Evolutionary conservation across 2,888 invertebrate species (phyloP).

Genomic region (Bellardia pandia): DNA sequence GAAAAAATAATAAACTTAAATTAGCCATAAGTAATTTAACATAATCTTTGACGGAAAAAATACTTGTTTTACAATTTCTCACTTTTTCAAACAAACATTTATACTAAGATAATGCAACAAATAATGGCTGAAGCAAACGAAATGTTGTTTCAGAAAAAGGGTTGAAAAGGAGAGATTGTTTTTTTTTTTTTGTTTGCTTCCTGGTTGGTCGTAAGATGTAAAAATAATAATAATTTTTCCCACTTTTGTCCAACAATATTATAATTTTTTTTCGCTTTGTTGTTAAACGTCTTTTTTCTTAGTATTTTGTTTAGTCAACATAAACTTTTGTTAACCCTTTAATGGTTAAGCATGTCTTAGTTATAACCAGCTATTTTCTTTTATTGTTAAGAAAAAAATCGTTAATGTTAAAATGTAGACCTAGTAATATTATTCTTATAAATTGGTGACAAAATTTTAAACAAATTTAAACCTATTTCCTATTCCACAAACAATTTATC

Average conservation of each 20-base stretch:
- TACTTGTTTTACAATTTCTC: slow-evolving; percentile 1
- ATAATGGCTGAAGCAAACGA: neutral
- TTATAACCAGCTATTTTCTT: too few relatives aligned
- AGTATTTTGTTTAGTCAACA: neutral
- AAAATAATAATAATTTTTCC: slow-evolving; percentile 41
- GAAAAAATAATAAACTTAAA: slow-evolving; percentile 64
- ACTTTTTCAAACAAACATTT: neutral
- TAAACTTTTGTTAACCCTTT: neutral
- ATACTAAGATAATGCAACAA: neutral
- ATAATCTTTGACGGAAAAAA: slow-evolving; percentile 65
- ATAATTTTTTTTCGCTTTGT: neutral
- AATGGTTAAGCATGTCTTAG: too few relatives aligned
- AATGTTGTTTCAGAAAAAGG: slow-evolving; percentile 22
- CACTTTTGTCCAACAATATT: neutral
- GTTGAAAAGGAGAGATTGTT: slow-evolving; percentile 6
- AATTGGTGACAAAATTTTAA: too few relatives aligned
- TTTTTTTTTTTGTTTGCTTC: slow-evolving; percentile 9
- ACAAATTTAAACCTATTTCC: too few relatives aligned
- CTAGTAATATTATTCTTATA: too few relatives aligned
- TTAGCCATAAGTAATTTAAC: slow-evolving; percentile 73
- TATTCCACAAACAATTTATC: too few relatives aligned
- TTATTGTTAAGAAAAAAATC: too few relatives aligned
- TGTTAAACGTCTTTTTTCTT: neutral
- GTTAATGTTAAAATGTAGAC: too few relatives aligned
- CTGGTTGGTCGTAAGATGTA: slow-evolving; percentile 7